A percentile compares a stretch with the other conserved stretches of the same genome.
Conservation (phyloP, 2,113 vertebrate genomes). For the Colinus virginianus region DNA sequence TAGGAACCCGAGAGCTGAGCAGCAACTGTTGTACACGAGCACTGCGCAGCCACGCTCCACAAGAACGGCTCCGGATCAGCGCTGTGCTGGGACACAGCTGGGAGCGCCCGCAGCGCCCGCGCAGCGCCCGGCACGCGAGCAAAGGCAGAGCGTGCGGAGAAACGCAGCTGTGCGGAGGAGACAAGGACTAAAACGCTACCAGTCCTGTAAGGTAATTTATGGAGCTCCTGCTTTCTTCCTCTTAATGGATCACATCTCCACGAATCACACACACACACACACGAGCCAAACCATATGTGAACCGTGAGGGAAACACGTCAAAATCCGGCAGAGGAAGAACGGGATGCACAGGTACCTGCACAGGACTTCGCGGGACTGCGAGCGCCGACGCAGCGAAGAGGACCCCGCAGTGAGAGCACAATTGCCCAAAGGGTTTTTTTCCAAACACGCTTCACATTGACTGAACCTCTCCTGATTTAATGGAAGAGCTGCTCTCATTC, state of each 20-base stretch:
- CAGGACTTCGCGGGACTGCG: rapidly evolving
- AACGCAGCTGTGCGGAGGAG: neutral
- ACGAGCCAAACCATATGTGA: neutral
- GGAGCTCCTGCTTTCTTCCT: neutral
- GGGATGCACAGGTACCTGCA: rapidly evolving
- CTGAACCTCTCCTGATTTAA: neutral
- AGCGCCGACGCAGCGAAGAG: rapidly evolving
- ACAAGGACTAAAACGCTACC: neutral
- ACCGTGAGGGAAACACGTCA: rapidly evolving
- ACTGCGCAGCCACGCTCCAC: neutral
- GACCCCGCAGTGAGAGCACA: rapidly evolving
- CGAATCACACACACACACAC: neutral
- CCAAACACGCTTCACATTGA: rapidly evolving
- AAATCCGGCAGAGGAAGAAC: neutral
- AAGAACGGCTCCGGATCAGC: too few relatives aligned
- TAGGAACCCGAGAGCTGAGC: neutral
- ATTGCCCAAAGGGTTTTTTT: rapidly evolving
- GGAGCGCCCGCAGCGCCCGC: neutral
- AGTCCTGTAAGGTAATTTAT: neutral
- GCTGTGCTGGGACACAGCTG: neutral
- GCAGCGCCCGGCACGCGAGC: rapidly evolving
- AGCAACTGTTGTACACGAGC: rapidly evolving
- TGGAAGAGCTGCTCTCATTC: neutral
- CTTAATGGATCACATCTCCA: neutral
- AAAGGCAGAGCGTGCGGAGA: neutral